These are phyloP conservation scores for Myrmecophaga tridactyla DNA, from an alignment of 2,113 vertebrate species.

Conservation along the genomic window DNA sequence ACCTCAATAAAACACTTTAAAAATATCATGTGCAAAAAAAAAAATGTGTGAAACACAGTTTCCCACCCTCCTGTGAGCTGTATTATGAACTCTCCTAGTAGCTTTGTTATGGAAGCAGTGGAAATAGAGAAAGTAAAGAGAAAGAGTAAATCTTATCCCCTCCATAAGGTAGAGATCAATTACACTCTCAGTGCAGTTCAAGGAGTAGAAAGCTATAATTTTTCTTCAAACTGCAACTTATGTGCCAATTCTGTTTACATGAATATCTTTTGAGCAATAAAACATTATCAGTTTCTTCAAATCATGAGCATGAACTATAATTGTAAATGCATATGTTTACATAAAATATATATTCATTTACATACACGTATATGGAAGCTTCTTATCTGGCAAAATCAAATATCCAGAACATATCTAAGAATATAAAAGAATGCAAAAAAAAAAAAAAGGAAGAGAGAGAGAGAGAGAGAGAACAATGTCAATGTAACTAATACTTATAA, in stretches of 20 bases:
- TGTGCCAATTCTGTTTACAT: not conserved
- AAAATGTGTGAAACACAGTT: not conserved
- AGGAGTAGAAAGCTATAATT: not conserved
- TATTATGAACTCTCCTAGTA: not conserved
- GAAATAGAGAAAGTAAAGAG: not conserved
- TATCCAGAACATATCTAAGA: not conserved
- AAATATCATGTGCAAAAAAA: not conserved
- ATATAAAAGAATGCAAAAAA: not conserved
- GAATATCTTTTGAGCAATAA: not conserved
- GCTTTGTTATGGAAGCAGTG: not conserved
- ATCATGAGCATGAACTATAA: conserved; percentile 4
- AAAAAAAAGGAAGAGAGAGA: too few relatives aligned
- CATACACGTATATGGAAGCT: not conserved
- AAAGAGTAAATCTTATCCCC: not conserved
- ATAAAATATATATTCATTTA: conserved; percentile 7
- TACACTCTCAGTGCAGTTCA: not conserved
- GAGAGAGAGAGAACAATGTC: not conserved
- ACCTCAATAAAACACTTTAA: not conserved
- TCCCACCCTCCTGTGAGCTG: not conserved
- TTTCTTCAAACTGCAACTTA: not conserved
- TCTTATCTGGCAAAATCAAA: not conserved
- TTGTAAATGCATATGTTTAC: not conserved
- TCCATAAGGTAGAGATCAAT: not conserved
- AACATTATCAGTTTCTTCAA: not conserved
- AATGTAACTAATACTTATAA: not conserved